Evolutionary conservation across 2,797 vertebrate genomes (phyloP).

Genomic region (Lithobates pipiens): DNA sequence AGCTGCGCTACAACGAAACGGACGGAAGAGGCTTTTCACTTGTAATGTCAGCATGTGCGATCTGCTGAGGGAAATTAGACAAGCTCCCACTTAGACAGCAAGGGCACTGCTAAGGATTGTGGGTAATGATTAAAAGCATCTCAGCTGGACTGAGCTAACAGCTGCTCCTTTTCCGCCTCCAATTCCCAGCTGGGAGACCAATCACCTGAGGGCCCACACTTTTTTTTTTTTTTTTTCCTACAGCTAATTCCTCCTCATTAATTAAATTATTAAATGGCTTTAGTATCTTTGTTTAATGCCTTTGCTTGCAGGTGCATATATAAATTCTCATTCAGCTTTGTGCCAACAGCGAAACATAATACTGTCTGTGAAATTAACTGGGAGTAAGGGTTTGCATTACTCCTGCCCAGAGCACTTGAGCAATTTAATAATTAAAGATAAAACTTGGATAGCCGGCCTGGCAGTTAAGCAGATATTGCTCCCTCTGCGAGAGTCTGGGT

Average conservation of each 20-base stretch:
- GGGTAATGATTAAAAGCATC: slow-evolving; percentile 60
- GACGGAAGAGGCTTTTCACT: slow-evolving; percentile 50
- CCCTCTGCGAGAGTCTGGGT: slow-evolving; percentile 20
- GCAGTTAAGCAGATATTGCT: slow-evolving; percentile 49
- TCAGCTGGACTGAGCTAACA: slow-evolving; percentile 56
- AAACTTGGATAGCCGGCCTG: slow-evolving; percentile 30
- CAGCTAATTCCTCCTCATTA: slow-evolving; percentile 60
- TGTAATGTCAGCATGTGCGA: slow-evolving; percentile 56
- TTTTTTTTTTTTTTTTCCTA: slow-evolving; percentile 37
- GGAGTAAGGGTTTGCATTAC: slow-evolving; percentile 49
- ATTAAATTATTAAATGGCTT: slow-evolving; percentile 59
- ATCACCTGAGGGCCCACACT: slow-evolving; percentile 48
- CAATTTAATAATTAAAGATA: slow-evolving; percentile 60
- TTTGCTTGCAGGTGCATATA: slow-evolving; percentile 54
- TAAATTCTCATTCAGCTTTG: slow-evolving; percentile 54
- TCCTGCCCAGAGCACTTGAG: slow-evolving; percentile 51
- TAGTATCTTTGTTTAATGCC: slow-evolving; percentile 57
- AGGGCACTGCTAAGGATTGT: slow-evolving; percentile 49
- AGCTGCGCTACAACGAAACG: slow-evolving; percentile 38
- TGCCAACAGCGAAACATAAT: slow-evolving; percentile 57
- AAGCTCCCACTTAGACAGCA: slow-evolving; percentile 55
- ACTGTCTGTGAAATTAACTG: slow-evolving; percentile 58
- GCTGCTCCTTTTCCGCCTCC: slow-evolving; percentile 53
- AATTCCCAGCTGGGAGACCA: slow-evolving; percentile 56
- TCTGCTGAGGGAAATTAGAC: slow-evolving; percentile 59